phyloP scores from a whole-genome alignment of 2,113 vertebrate genomes.

The Rhinichthys klamathensis region DNA sequence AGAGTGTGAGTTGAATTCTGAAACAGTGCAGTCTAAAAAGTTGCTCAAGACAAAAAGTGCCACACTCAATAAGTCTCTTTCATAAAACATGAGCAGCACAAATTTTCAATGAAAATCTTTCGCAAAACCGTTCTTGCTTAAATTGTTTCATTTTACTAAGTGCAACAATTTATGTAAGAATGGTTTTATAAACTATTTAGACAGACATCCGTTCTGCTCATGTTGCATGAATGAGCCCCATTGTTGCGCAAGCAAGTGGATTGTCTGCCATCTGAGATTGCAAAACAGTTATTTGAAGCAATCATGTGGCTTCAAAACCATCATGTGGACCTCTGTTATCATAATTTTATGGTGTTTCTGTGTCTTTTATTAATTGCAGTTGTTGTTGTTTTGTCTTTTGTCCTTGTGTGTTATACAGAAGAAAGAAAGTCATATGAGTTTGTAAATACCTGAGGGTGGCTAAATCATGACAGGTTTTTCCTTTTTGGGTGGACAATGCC shows the following conservation, averaged over 20 bases:
- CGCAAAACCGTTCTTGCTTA: neutral
- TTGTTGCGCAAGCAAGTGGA: neutral
- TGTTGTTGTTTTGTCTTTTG: too few species aligned
- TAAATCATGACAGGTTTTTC: neutral
- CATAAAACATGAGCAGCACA: neutral
- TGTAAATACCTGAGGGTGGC: neutral
- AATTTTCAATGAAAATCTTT: neutral
- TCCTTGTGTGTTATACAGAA: neutral
- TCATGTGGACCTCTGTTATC: neutral
- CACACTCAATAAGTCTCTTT: constrained; percentile 3
- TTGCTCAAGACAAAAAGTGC: constrained; percentile 30
- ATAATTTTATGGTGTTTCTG: neutral
- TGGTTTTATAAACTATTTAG: neutral
- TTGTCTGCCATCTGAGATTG: neutral
- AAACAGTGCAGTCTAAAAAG: constrained; percentile 36
- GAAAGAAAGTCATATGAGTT: neutral
- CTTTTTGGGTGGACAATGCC: neutral
- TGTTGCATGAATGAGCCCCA: neutral
- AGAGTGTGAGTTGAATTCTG: constrained; percentile 28
- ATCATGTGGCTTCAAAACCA: neutral
- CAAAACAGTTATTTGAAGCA: neutral
- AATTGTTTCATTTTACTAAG: neutral
- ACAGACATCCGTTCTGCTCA: neutral
- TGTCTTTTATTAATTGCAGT: neutral
- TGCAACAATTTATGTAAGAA: neutral